Percentiles rank a stretch among this genome's conserved stretches.
phyloP scores from a whole-genome alignment of 2,888 invertebrate genomes.

The Unio pictorum region DNA sequence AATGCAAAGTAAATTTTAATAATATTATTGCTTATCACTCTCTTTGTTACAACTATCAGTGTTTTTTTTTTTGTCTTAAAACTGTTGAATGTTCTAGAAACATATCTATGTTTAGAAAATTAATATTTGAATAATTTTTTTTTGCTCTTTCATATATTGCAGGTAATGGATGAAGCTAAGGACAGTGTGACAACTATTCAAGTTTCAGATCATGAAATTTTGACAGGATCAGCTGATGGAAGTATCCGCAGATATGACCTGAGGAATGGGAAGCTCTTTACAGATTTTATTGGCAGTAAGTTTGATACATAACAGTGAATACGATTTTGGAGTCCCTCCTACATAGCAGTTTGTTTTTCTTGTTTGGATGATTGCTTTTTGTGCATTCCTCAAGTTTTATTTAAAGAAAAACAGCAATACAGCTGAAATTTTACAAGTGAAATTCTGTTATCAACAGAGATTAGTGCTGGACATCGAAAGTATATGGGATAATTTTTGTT shows the following conservation, averaged over 20 bases:
- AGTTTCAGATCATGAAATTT: constrained; percentile 90
- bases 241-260: constrained; percentile 90
- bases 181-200: constrained; percentile 81
- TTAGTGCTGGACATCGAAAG: no score
- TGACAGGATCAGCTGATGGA: constrained; percentile 91
- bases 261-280: constrained; percentile 84
- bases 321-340: background rate
- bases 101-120: background rate
- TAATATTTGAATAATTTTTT: background rate
- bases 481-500: no score
- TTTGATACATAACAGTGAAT: background rate
- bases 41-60: background rate
- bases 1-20: no score
- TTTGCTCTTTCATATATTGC: constrained; percentile 18
- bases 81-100: background rate
- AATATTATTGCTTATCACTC: background rate
- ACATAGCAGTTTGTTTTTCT: no score
- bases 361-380: no score
- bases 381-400: no score
- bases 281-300: constrained; percentile 87
- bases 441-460: no score
- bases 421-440: no score
- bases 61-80: background rate
- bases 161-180: constrained; percentile 89
- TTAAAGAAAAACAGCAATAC: no score